phyloP scores from a whole-genome alignment of 2,797 vertebrate genomes.

The Diplodus puntazzo region DNA sequence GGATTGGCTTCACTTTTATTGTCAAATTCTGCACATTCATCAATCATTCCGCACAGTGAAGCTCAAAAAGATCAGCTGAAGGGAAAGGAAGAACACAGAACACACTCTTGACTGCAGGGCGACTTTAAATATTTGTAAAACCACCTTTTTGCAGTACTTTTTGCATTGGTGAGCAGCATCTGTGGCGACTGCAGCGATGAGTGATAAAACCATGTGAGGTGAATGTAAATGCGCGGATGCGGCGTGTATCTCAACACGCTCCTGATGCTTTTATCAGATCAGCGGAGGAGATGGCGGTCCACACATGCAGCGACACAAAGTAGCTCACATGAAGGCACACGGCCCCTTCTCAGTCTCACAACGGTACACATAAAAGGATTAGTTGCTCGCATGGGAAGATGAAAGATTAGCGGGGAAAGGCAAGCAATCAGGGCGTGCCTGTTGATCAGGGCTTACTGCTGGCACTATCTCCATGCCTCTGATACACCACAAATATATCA shows the following conservation, averaged over 20 bases:
- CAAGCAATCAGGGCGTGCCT: conserved; percentile 34
- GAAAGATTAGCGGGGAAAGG: conserved; percentile 53
- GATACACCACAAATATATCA: background rate
- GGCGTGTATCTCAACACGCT: background rate
- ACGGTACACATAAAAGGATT: conserved; percentile 55
- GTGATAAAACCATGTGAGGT: conserved; percentile 24
- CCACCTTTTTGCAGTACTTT: background rate
- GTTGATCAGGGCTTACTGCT: conserved; percentile 34
- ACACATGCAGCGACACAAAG: conserved; percentile 45
- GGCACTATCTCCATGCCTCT: conserved; percentile 14
- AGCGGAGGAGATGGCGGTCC: conserved; percentile 24
- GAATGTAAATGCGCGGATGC: conserved; percentile 45
- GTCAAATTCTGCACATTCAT: no score
- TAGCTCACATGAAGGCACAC: conserved; percentile 50
- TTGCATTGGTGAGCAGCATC: background rate
- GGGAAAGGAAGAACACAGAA: no score
- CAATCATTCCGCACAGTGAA: no score
- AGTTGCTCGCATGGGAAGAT: conserved; percentile 44
- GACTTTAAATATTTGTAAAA: background rate
- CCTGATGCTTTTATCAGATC: conserved; percentile 44
- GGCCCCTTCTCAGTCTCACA: conserved; percentile 41
- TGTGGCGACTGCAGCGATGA: background rate
- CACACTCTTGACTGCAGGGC: no score
- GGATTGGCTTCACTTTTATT: no score
- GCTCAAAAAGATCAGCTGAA: no score